Percentiles rank a stretch among this genome's conserved stretches.
Conservation (phyloP, 2,113 vertebrate species). For the Eulemur rufifrons region DNA sequence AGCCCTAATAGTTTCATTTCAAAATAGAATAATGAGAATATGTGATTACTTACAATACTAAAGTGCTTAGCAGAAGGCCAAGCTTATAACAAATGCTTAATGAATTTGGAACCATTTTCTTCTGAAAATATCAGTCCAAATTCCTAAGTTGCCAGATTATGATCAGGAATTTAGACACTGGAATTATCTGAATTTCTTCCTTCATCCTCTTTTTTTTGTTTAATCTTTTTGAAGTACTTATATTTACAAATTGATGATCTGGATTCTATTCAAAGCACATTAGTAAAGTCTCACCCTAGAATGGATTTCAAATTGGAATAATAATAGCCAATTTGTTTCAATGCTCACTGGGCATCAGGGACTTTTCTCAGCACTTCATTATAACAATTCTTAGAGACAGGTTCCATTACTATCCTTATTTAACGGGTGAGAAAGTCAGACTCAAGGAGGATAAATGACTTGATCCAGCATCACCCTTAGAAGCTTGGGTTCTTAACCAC, state of each 20-base stretch:
- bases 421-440: neutral
- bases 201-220: neutral
- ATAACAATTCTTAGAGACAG: neutral
- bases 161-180: neutral
- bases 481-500: neutral
- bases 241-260: neutral
- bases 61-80: neutral
- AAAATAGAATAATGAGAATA: neutral
- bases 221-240: neutral
- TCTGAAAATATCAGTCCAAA: neutral
- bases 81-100: neutral
- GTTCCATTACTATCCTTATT: neutral
- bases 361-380: neutral
- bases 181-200: neutral
- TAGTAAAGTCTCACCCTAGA: neutral
- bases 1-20: neutral
- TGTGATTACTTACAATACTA: neutral
- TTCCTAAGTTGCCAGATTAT: neutral
- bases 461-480: neutral
- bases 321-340: neutral
- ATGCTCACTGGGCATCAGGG: neutral
- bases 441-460: neutral
- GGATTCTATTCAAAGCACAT: neutral
- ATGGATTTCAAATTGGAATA: slow-evolving; percentile 15
- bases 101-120: neutral